phyloP scores from a whole-genome alignment of 1,140 invertebrate species.

The Caerostris darwini region DNA sequence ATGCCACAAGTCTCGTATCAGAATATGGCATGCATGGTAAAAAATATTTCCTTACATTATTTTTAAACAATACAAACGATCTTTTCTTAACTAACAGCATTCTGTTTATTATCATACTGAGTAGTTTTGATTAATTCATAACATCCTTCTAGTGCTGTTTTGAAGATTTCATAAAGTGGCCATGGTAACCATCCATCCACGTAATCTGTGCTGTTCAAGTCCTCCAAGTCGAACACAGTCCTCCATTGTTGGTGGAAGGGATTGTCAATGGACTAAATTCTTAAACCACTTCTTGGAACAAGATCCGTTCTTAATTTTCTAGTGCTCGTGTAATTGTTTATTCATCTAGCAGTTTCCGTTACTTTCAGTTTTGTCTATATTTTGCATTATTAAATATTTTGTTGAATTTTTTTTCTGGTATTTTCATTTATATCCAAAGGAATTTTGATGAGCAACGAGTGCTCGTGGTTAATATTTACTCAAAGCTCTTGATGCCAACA shows the following conservation, averaged over 20 bases:
- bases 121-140: slow-evolving; percentile 33
- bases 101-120: not conserved
- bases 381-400: not conserved
- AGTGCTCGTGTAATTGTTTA: slow-evolving; percentile 25
- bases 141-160: not conserved
- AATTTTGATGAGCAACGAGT: not conserved
- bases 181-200: slow-evolving; percentile 12
- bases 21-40: too few relatives aligned
- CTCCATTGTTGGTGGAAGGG: not conserved
- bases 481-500: not conserved
- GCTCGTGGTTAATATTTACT: not conserved
- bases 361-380: not conserved
- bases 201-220: not conserved
- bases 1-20: too few relatives aligned
- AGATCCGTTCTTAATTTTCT: slow-evolving; percentile 10
- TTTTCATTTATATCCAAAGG: not conserved
- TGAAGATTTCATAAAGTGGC: slow-evolving; percentile 5
- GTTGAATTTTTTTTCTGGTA: not conserved
- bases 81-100: too few relatives aligned
- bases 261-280: slow-evolving; percentile 6
- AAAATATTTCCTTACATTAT: too few relatives aligned
- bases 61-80: too few relatives aligned
- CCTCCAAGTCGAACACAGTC: not conserved
- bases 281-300: not conserved
- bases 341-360: not conserved